Evolutionary conservation across 2,113 vertebrate species (phyloP).

Genomic region (Plestiodon gilberti): DNA sequence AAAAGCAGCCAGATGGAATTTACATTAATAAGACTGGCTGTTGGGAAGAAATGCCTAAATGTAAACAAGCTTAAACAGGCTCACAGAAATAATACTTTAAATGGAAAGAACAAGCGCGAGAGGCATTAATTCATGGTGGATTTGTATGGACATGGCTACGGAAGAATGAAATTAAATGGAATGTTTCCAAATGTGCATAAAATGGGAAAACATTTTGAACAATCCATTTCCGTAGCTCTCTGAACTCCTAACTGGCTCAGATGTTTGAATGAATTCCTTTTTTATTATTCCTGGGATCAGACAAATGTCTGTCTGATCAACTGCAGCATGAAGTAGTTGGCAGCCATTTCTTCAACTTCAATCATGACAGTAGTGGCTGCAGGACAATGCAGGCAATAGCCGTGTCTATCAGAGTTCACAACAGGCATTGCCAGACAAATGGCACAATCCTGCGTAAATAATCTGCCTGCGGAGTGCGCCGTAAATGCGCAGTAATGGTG

Average conservation of each 20-base stretch:
- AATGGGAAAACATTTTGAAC: not conserved
- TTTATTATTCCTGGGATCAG: not conserved
- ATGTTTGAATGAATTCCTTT: not conserved
- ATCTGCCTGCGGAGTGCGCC: too few species aligned
- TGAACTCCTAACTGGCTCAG: not conserved
- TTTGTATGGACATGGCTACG: not conserved
- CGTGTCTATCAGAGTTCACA: too few species aligned
- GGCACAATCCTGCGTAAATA: too few species aligned
- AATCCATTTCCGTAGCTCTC: not conserved
- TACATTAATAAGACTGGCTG: conserved; percentile 15
- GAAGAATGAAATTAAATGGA: not conserved
- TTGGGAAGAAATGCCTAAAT: not conserved
- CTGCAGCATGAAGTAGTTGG: not conserved
- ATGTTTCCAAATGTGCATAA: not conserved
- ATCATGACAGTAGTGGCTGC: not conserved
- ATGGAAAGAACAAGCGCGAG: not conserved
- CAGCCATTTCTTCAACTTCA: not conserved
- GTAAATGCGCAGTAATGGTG: too few species aligned
- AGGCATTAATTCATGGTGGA: not conserved
- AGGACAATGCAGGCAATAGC: too few species aligned
- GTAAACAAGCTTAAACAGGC: not conserved
- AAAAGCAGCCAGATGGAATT: conserved; percentile 16
- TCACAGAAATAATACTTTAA: not conserved
- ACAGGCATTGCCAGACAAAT: not conserved
- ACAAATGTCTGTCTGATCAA: not conserved